Evolutionary conservation across 2,113 vertebrate genomes (phyloP).

Genomic region (Seriola rivoliana): DNA sequence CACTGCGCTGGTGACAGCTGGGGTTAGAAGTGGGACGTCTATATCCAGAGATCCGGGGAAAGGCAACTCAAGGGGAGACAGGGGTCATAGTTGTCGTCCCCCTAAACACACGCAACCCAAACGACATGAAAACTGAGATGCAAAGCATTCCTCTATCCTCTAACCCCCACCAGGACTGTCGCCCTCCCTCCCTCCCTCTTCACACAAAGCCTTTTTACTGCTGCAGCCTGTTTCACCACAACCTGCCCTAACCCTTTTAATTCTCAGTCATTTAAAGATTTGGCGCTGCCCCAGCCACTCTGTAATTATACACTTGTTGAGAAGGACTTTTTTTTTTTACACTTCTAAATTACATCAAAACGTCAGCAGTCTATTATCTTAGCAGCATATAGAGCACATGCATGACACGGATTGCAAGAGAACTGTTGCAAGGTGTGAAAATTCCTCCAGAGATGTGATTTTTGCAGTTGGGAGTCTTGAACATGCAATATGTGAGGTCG

Average conservation of each 20-base stretch:
- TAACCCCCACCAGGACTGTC: constrained; percentile 22
- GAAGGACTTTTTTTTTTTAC: constrained; percentile 9
- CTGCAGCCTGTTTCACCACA: constrained; percentile 46
- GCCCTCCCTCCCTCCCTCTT: not conserved
- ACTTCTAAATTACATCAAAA: constrained; percentile 19
- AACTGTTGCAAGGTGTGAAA: not conserved
- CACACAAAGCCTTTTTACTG: constrained; percentile 31
- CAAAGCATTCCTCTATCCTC: constrained; percentile 65
- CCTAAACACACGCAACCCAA: constrained; percentile 65
- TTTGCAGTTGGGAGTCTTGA: constrained; percentile 15
- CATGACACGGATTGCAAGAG: not conserved
- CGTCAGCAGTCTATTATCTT: not conserved
- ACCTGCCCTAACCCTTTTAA: constrained; percentile 46
- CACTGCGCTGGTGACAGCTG: constrained; percentile 77
- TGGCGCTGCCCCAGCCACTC: constrained; percentile 27
- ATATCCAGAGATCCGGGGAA: constrained; percentile 74
- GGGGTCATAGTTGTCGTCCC: constrained; percentile 64
- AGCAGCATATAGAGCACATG: not conserved
- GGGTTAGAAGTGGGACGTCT: constrained; percentile 64
- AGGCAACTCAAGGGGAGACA: constrained; percentile 56
- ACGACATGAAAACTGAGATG: constrained; percentile 75
- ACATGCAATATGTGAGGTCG: not conserved
- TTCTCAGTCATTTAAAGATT: constrained; percentile 49
- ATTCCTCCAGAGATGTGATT: constrained; percentile 8
- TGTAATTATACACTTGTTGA: constrained; percentile 47